These are phyloP conservation scores for Eolophus roseicapilla DNA, from an alignment of 2,113 vertebrate genomes.

Conservation along the genomic window DNA sequence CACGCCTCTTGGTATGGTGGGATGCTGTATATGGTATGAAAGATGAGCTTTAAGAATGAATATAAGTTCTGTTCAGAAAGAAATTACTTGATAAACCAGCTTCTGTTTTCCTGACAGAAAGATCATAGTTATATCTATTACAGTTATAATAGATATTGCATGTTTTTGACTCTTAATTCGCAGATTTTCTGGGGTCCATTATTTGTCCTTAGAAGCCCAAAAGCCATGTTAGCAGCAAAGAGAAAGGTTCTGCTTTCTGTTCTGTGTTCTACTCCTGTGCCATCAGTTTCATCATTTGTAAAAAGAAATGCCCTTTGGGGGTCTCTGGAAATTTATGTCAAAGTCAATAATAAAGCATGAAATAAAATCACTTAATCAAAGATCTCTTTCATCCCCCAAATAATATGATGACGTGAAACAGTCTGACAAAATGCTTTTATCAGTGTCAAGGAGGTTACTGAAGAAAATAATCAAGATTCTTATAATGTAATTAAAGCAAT, in stretches of 20 bases:
- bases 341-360: constrained; percentile 34
- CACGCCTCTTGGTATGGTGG: neutral
- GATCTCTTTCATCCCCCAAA: neutral
- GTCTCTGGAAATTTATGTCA: constrained; percentile 46
- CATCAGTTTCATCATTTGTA: neutral
- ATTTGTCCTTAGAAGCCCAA: neutral
- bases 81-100: neutral
- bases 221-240: neutral
- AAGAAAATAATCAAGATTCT: neutral
- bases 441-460: neutral
- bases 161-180: neutral
- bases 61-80: neutral
- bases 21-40: neutral
- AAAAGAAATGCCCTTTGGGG: neutral
- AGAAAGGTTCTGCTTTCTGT: neutral
- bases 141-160: neutral
- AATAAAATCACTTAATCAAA: constrained; percentile 43
- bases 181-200: neutral
- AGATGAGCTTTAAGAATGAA: neutral
- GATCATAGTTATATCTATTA: neutral
- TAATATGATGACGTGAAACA: neutral
- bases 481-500: neutral
- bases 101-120: neutral
- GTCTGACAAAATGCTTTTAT: neutral
- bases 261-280: neutral